These are phyloP conservation scores for Coenonympha arcania DNA, from an alignment of 2,888 invertebrate genomes.

Conservation along the genomic window DNA sequence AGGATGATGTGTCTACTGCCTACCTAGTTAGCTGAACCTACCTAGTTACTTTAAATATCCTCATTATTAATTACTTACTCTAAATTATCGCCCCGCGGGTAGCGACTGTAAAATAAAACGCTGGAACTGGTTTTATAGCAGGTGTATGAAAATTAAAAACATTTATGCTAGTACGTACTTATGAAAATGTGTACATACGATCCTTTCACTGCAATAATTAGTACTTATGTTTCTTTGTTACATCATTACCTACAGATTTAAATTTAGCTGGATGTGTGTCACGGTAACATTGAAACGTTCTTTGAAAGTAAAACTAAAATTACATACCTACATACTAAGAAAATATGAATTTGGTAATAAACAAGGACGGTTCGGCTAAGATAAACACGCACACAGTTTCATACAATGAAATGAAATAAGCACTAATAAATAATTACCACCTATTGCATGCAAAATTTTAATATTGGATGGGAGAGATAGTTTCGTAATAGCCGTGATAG, in stretches of 20 bases:
- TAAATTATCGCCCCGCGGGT: too few species aligned
- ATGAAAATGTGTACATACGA: too few species aligned
- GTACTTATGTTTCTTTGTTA: conserved; percentile 4
- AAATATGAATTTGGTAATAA: conserved; percentile 5
- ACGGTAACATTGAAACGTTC: conserved; percentile 11
- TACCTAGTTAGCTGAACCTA: too few species aligned
- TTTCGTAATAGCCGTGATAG: too few species aligned
- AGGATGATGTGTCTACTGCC: too few species aligned
- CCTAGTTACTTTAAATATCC: too few species aligned
- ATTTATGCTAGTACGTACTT: too few species aligned
- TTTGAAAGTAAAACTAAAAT: conserved; percentile 15
- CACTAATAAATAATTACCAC: conserved; percentile 1
- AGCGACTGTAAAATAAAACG: too few species aligned
- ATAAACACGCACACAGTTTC: not conserved
- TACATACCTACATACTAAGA: not conserved
- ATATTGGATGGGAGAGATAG: not conserved
- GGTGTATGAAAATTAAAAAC: not conserved
- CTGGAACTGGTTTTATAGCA: too few species aligned
- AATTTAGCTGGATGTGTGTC: conserved; percentile 7
- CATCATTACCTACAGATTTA: conserved; percentile 5
- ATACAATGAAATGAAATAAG: too few species aligned
- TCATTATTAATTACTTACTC: too few species aligned
- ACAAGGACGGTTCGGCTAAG: conserved; percentile 12
- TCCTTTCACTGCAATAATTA: not conserved
- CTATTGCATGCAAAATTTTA: not conserved